Evolutionary conservation across 2,113 vertebrate genomes (phyloP).

Genomic region (Entomyzon cyanotis): DNA sequence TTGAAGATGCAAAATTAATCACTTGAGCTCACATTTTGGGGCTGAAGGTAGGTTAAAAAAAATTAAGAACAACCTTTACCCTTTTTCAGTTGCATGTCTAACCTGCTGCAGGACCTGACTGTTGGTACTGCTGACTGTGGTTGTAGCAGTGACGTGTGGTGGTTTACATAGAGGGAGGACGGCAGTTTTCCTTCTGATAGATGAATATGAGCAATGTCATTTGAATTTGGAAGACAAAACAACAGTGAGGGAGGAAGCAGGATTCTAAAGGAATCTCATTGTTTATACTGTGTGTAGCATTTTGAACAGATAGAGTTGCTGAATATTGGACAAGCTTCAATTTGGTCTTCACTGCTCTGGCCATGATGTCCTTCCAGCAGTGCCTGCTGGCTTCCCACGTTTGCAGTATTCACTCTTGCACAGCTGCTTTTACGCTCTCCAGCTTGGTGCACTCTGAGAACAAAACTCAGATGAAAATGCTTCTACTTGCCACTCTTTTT

Average conservation of each 20-base stretch:
- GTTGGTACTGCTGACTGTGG: not conserved
- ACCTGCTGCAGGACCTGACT: not conserved
- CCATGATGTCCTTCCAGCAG: not conserved
- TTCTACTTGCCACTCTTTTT: not conserved
- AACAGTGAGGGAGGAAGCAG: not conserved
- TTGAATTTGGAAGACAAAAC: not conserved
- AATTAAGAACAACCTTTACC: not conserved
- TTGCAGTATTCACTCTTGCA: not conserved
- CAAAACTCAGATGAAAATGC: not conserved
- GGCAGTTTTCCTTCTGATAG: not conserved
- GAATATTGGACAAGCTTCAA: not conserved
- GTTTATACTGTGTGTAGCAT: not conserved
- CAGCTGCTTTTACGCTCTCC: not conserved
- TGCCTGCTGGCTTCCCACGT: not conserved
- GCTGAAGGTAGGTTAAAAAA: not conserved
- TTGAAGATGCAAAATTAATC: not conserved
- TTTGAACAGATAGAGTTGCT: not conserved
- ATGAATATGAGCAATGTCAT: not conserved
- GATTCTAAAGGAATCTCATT: not conserved
- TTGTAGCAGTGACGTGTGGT: not conserved
- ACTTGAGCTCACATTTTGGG: not conserved
- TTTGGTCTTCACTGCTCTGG: not conserved
- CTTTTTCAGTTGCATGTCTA: not conserved
- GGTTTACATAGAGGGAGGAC: constrained; percentile 39
- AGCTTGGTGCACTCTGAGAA: not conserved